These are phyloP conservation scores for Andrena minutula DNA, from an alignment of 2,888 invertebrate genomes.

Conservation along the genomic window DNA sequence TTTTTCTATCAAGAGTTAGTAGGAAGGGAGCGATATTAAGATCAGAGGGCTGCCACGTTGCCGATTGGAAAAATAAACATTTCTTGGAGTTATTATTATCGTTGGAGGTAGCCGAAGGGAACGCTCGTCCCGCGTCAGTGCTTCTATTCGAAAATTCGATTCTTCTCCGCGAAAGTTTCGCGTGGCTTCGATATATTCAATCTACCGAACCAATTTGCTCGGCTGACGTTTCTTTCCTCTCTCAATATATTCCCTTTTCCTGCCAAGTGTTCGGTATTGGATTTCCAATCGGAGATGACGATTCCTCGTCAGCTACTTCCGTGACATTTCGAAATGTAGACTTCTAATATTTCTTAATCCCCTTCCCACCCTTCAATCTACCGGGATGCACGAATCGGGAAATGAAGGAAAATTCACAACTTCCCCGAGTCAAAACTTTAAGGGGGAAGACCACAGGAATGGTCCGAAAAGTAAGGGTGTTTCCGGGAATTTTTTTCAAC, in stretches of 20 bases:
- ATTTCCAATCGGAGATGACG: slow-evolving; percentile 4
- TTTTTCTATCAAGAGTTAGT: neutral
- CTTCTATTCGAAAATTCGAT: slow-evolving; percentile 23
- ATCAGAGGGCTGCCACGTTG: neutral
- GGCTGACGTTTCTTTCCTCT: slow-evolving; percentile 9
- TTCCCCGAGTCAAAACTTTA: no score
- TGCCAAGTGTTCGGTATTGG: slow-evolving; percentile 8
- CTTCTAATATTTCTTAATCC: slow-evolving; percentile 2
- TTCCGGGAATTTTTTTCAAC: no score
- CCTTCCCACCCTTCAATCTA: no score
- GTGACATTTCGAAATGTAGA: neutral
- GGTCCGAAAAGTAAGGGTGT: no score
- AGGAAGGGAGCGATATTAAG: neutral
- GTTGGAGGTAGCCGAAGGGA: neutral
- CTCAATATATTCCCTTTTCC: slow-evolving; percentile 23
- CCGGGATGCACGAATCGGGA: no score
- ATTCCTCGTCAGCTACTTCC: slow-evolving; percentile 11
- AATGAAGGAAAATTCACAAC: no score
- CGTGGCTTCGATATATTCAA: slow-evolving; percentile 13
- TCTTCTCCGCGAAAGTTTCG: slow-evolving; percentile 17
- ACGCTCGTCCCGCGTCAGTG: neutral
- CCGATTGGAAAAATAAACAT: slow-evolving; percentile 12
- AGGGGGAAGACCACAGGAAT: no score
- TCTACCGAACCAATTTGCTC: slow-evolving; percentile 33
- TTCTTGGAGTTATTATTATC: neutral